Base-by-base conservation (phyloP, 2,797 vertebrate genomes). In the Champsocephalus esox region DNA sequence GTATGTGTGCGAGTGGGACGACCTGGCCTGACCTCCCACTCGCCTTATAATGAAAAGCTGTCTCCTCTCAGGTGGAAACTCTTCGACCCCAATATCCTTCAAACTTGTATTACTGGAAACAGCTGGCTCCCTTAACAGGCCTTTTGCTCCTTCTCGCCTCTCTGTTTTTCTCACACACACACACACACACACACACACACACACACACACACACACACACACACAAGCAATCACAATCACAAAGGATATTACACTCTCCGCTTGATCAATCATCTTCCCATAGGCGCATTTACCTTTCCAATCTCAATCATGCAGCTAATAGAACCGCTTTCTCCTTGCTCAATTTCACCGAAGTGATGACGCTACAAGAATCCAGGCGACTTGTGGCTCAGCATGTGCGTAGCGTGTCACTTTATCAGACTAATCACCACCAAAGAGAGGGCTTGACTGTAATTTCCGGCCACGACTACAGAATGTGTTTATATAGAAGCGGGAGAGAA, bases 1-100 rank as follows among this genome's bases (percentile, higher is more conserved):
- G 52, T 69, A 64, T 69, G 59, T 51, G 61, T 24, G 62, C 8
- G 38, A 55, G 61, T 28, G 63, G 19, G 44, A 54, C 69, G 83
- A 80, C 82, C 80, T 63, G 64, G 49, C 49, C 65, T 68, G 70
- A 85, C 71, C 80, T 84, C 54, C 64, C 59, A 68, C 79, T 74
- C 78, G 68, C 67, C 63, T 70, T 70, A 67, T 79, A 90, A 83
- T 89, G 70, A 88, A 88, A 91, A 83, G 68, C 70, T 73, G 45
- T 71, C 63, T 82, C 72, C 76, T 73, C 59, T 63, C 66, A 74
- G 71, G 28, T 64, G 57, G 65, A 85, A 85, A 79, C 71, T 86
- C 65, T 48, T 16, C 43, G 76, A 87, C 88, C 79, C 71, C 78
- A 83, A 88, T 86, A 90, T 87, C 83, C 87, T 85, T 87, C 68